phyloP scores from a whole-genome alignment of 2,888 invertebrate genomes.

The Rotaria sp. region DNA sequence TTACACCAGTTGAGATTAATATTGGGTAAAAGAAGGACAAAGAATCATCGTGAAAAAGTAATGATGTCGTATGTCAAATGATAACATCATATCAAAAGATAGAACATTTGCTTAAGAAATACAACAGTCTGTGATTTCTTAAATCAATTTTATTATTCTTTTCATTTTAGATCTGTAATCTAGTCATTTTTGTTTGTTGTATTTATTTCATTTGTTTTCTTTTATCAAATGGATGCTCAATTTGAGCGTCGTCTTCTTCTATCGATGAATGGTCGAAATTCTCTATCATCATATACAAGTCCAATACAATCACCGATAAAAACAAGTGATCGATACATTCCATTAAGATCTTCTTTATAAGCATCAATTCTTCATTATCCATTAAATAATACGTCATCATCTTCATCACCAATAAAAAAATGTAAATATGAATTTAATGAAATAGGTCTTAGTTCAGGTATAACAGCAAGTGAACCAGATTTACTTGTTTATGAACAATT shows the following conservation, averaged over 20 bases:
- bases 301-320: background rate
- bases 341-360: background rate
- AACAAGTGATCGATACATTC: slow-evolving; percentile 28
- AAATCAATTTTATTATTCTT: background rate
- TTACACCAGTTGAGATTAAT: no score
- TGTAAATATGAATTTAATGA: background rate
- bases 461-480: slow-evolving; percentile 1
- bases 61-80: no score
- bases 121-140: background rate
- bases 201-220: background rate
- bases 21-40: no score
- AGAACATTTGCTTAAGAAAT: no score
- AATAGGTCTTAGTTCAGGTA: background rate
- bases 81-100: no score
- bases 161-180: background rate
- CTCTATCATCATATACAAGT: background rate
- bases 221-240: slow-evolving; percentile 1
- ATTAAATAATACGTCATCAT: background rate
- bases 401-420: slow-evolving; percentile 6
- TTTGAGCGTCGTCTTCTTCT: slow-evolving; percentile 15
- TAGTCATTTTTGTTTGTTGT: background rate
- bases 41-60: no score
- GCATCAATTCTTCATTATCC: slow-evolving; percentile 16
- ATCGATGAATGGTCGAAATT: background rate
- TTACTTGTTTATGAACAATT: background rate